Conservation (phyloP, 2,888 invertebrate genomes). For the Macaria notata region DNA sequence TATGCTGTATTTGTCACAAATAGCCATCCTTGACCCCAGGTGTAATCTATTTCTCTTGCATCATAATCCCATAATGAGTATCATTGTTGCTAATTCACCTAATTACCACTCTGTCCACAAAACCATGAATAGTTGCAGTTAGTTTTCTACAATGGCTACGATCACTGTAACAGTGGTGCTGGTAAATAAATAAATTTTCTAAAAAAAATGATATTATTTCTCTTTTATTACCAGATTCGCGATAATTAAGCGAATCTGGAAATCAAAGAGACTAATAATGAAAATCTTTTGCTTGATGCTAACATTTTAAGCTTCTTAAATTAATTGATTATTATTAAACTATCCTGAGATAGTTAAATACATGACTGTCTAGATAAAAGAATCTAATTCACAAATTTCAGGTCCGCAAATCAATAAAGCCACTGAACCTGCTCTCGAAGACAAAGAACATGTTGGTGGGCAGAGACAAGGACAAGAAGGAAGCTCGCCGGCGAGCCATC, state of each 20-base stretch:
- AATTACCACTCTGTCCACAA: too few relatives aligned
- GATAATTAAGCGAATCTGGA: too few relatives aligned
- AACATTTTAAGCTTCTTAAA: too few relatives aligned
- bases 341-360: too few relatives aligned
- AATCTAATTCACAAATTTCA: slow-evolving; percentile 26
- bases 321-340: too few relatives aligned
- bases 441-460: slow-evolving; percentile 62
- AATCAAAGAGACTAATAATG: too few relatives aligned
- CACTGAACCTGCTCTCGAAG: slow-evolving; percentile 60
- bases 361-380: too few relatives aligned
- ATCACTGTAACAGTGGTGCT: slow-evolving; percentile 9
- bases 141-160: slow-evolving; percentile 5
- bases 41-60: slow-evolving; percentile 1
- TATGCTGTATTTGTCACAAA: too few relatives aligned
- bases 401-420: slow-evolving; percentile 68
- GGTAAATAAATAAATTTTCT: slow-evolving; percentile 12
- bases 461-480: slow-evolving; percentile 43
- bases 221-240: too few relatives aligned
- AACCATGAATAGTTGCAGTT: neutral
- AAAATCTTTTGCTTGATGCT: too few relatives aligned
- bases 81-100: slow-evolving; percentile 10
- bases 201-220: too few relatives aligned
- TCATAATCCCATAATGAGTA: slow-evolving; percentile 7
- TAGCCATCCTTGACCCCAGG: slow-evolving; percentile 3
- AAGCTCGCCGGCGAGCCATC: slow-evolving; percentile 51